These are phyloP conservation scores for Eueremaeus valkanovi DNA, from an alignment of 2,888 invertebrate species.

Conservation along the genomic window DNA sequence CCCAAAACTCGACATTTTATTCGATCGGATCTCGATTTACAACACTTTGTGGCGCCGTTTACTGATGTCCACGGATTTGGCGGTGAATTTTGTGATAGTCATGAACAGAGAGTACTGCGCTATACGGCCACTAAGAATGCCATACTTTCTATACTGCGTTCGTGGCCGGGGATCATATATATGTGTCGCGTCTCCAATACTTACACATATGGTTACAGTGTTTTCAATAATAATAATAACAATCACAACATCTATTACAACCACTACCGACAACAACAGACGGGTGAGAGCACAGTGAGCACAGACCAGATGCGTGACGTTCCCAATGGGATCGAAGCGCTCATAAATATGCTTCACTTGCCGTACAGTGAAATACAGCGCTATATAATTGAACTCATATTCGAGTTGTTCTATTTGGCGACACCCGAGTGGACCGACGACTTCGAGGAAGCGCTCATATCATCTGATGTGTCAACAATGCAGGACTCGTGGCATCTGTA, in stretches of 20 bases:
- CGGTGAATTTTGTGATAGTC: slow-evolving; percentile 46
- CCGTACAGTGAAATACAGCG: slow-evolving; percentile 86
- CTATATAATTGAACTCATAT: slow-evolving; percentile 84
- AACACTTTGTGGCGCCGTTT: slow-evolving; percentile 85
- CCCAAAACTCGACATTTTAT: slow-evolving; percentile 72
- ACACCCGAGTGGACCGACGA: slow-evolving; percentile 89
- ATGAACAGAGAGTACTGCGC: slow-evolving; percentile 67
- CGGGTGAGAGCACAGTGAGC: background rate
- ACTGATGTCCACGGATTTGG: slow-evolving; percentile 73
- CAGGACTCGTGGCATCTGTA: slow-evolving; percentile 80
- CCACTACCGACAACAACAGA: too few relatives aligned
- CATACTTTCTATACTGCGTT: slow-evolving; percentile 70
- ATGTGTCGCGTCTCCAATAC: slow-evolving; percentile 49
- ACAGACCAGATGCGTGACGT: too few relatives aligned
- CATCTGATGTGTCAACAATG: slow-evolving; percentile 65
- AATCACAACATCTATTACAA: background rate
- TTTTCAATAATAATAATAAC: background rate
- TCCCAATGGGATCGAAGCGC: slow-evolving; percentile 53
- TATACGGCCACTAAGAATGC: slow-evolving; percentile 77
- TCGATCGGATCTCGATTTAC: slow-evolving; percentile 66
- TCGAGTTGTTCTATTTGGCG: slow-evolving; percentile 79
- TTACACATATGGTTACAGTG: background rate
- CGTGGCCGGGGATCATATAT: slow-evolving; percentile 66
- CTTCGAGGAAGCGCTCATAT: slow-evolving; percentile 70
- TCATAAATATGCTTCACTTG: slow-evolving; percentile 63